Evolutionary conservation across 2,113 vertebrate species (phyloP).

Genomic region (Tyrannus savana): DNA sequence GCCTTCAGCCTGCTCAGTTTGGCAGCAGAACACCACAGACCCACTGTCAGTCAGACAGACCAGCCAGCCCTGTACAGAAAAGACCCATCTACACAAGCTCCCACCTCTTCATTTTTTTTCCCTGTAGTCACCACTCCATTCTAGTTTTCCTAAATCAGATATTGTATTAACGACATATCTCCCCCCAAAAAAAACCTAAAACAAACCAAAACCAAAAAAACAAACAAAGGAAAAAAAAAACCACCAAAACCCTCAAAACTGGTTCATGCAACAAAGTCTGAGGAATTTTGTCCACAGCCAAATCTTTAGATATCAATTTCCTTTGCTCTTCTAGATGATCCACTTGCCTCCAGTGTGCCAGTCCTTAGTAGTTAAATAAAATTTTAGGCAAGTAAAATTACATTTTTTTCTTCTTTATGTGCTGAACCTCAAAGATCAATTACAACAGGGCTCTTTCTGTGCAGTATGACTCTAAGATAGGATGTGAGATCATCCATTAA

Average conservation of each 20-base stretch:
- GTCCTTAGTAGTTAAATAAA: not conserved
- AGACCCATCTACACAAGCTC: not conserved
- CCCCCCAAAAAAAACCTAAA: too few species aligned
- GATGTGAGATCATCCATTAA: constrained; percentile 55
- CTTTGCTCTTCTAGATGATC: not conserved
- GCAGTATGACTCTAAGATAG: constrained; percentile 10
- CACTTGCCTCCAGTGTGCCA: not conserved
- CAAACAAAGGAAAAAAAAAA: not conserved
- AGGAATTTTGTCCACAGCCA: not conserved
- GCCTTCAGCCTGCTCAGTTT: not conserved
- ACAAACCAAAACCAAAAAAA: not conserved
- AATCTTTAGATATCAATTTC: not conserved
- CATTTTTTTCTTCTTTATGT: constrained; percentile 10
- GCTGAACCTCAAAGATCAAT: constrained; percentile 34
- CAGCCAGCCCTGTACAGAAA: not conserved
- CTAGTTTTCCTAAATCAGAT: not conserved
- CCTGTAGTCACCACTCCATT: not conserved
- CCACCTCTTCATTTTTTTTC: not conserved
- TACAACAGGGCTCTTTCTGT: not conserved
- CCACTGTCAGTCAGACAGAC: not conserved
- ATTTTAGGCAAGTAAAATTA: not conserved
- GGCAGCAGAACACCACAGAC: not conserved
- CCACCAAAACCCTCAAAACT: not conserved
- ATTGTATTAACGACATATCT: not conserved
- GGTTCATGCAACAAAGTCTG: not conserved